Base-by-base conservation (phyloP, 2,113 vertebrate species). In the Syngnathus typhle region DNA sequence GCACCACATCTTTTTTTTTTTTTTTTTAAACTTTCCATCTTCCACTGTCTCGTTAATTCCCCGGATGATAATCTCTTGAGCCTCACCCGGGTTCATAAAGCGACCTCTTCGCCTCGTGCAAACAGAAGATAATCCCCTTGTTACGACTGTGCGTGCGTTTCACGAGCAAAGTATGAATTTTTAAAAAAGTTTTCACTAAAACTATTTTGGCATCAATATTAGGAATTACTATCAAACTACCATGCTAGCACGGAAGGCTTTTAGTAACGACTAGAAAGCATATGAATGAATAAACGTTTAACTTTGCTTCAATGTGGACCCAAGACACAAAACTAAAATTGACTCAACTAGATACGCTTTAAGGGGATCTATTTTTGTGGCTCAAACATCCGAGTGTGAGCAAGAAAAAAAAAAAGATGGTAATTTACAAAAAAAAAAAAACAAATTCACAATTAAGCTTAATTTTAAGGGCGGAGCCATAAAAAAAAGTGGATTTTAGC, bases 121-220 rank as follows among this genome's bases (percentile, higher is more conserved):
- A 71, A 74, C 77, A 54, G 43, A 0, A 1, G 65, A 67, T 81
- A 82, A 85, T 82, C 76, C 80, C 63, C 61, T 71, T 67, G 67
- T 78, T 71, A 64, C 52, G 61, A 64, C 49, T 19, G 7, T n/a
- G 49, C 49, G 21, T n/a, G 65, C 62, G 64, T 78, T 65, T 70
- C 43, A 44, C 38, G 52, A 69, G 15, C 23, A 52, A 49, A 59
- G 32, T 37, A 59, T 59, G 32, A 59, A 59, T 37, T 59, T 59
- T 60, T 19, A 2, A 27, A 6, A 16, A 19, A 60, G 18, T 60
- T 38, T n/a, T 37, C 36, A 59, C 36, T 11, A 7, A 37, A 18
- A 18, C 1, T 9, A 11, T 19, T 37, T 38, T 36, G 27, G 27
- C 36, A 7, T 59, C 32, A 59, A 32, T 59, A 36, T 23, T 18